Evolutionary conservation across 2,797 vertebrate species (phyloP).

Genomic region (Enteromius treurensis): DNA sequence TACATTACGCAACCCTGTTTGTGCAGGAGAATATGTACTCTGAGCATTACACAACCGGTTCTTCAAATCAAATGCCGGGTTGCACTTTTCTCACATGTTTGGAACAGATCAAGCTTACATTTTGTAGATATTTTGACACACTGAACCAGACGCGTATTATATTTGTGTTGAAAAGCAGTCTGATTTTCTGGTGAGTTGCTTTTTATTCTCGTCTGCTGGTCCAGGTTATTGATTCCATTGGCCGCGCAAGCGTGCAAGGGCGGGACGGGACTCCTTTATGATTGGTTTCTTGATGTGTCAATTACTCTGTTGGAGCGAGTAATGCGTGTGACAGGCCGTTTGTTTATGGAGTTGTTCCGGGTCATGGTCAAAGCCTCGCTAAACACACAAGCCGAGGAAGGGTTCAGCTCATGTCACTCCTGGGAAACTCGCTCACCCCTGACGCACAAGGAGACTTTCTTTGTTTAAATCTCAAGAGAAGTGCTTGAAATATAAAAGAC

Average conservation of each 20-base stretch:
- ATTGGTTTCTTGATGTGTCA: slow-evolving; percentile 55
- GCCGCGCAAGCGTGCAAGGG: slow-evolving; percentile 54
- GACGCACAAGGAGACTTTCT: slow-evolving; percentile 27
- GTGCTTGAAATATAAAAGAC: not conserved
- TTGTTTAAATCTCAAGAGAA: slow-evolving; percentile 7
- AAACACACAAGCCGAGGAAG: slow-evolving; percentile 56
- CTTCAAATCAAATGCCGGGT: slow-evolving; percentile 4
- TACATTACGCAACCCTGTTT: slow-evolving; percentile 39
- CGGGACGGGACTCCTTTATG: slow-evolving; percentile 56
- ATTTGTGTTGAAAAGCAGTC: slow-evolving; percentile 1
- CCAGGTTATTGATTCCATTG: slow-evolving; percentile 54
- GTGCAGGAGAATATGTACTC: slow-evolving; percentile 31
- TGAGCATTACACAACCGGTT: slow-evolving; percentile 28
- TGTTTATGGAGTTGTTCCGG: slow-evolving; percentile 66
- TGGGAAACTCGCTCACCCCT: slow-evolving; percentile 44
- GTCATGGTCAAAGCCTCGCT: slow-evolving; percentile 63
- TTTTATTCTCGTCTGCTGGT: slow-evolving; percentile 16
- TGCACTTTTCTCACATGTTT: slow-evolving; percentile 7
- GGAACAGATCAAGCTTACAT: slow-evolving; percentile 1
- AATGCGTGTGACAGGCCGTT: slow-evolving; percentile 63
- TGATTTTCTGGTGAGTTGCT: not conserved
- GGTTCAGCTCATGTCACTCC: slow-evolving; percentile 40
- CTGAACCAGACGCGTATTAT: not conserved
- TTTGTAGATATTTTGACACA: not conserved
- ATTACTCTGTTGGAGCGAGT: slow-evolving; percentile 61